These are phyloP conservation scores for Tetragnatha versicolor DNA, from an alignment of 1,140 invertebrate genomes.

Conservation along the genomic window DNA sequence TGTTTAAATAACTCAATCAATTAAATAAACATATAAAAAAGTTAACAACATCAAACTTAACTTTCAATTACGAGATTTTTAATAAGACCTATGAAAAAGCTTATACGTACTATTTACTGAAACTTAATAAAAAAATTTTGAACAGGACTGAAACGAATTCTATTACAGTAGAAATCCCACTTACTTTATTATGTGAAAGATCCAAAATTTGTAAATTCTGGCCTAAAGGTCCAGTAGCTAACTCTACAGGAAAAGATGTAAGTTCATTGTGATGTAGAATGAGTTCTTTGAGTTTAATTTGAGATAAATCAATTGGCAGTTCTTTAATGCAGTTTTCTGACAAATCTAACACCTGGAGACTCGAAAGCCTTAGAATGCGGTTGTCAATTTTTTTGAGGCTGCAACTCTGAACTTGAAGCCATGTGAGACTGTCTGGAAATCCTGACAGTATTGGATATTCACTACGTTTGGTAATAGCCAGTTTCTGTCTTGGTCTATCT, in stretches of 20 bases:
- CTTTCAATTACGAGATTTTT: too few relatives aligned
- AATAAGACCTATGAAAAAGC: too few relatives aligned
- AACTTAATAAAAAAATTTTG: too few relatives aligned
- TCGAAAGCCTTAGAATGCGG: slow-evolving; percentile 6
- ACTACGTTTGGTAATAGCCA: slow-evolving; percentile 20
- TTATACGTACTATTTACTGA: too few relatives aligned
- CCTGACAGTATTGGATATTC: slow-evolving; percentile 25
- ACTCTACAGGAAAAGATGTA: slow-evolving; percentile 17
- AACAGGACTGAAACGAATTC: too few relatives aligned
- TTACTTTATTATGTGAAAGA: slow-evolving; percentile 37
- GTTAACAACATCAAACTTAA: too few relatives aligned
- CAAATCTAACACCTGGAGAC: slow-evolving; percentile 44
- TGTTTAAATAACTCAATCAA: too few relatives aligned
- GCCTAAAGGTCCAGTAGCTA: slow-evolving; percentile 9
- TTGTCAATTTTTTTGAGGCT: slow-evolving; percentile 15
- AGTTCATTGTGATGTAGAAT: slow-evolving; percentile 44
- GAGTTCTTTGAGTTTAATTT: slow-evolving; percentile 20
- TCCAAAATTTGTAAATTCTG: slow-evolving; percentile 37
- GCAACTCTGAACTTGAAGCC: slow-evolving; percentile 30
- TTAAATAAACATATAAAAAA: too few relatives aligned
- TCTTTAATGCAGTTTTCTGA: slow-evolving; percentile 38
- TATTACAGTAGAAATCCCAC: neutral
- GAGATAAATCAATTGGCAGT: slow-evolving; percentile 4
- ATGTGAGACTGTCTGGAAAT: slow-evolving; percentile 35
- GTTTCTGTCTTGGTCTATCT: slow-evolving; percentile 34